A percentile compares a stretch with the other conserved stretches of the same genome.
These are phyloP conservation scores for Trissolcus basalis DNA, from an alignment of 1,140 invertebrate species.

Conservation along the genomic window DNA sequence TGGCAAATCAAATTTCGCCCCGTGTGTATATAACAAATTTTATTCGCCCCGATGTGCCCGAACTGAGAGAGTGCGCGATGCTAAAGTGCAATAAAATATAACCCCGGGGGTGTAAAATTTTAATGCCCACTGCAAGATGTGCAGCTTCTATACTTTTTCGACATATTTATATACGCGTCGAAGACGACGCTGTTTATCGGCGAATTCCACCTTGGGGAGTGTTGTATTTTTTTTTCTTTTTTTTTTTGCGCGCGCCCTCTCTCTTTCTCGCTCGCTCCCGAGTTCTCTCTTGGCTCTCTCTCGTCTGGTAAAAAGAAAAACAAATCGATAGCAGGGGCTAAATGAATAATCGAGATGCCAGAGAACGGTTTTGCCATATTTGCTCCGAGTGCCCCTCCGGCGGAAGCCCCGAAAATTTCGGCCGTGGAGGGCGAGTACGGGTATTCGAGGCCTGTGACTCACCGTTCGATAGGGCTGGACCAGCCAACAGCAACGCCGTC, in stretches of 20 bases:
- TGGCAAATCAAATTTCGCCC: slow-evolving; percentile 44
- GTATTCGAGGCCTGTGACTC: slow-evolving; percentile 65
- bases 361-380: slow-evolving; percentile 57
- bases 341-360: slow-evolving; percentile 64
- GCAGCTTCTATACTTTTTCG: slow-evolving; percentile 34
- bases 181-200: slow-evolving; percentile 24
- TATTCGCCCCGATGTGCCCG: too few relatives aligned
- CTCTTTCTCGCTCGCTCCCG: too few relatives aligned
- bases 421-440: slow-evolving; percentile 30
- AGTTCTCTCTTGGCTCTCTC: too few relatives aligned
- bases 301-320: slow-evolving; percentile 22
- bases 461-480: slow-evolving; percentile 70
- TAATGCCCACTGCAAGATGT: slow-evolving; percentile 30
- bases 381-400: slow-evolving; percentile 33
- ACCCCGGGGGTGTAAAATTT: slow-evolving; percentile 36
- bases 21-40: background rate
- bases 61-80: slow-evolving; percentile 39
- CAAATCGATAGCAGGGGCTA: slow-evolving; percentile 50
- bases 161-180: slow-evolving; percentile 36
- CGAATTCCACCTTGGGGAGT: background rate
- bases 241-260: too few relatives aligned
- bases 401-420: slow-evolving; percentile 56
- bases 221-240: background rate
- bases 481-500: slow-evolving; percentile 62
- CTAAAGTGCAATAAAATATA: slow-evolving; percentile 49